Conservation (phyloP, 2,888 invertebrate species). For the Teinopalpus imperialis region DNA sequence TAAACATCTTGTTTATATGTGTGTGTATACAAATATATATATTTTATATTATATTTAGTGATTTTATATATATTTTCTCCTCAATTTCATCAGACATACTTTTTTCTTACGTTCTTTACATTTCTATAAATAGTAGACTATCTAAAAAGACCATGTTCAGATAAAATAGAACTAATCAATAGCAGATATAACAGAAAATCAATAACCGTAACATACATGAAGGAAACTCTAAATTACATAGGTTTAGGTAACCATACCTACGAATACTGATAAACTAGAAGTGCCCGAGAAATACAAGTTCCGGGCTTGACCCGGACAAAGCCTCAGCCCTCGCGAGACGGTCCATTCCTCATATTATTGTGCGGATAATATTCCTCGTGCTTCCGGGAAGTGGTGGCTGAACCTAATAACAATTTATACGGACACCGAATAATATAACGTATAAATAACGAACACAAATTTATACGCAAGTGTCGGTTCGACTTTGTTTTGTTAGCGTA, state of each 20-base stretch:
- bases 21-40: too few species aligned
- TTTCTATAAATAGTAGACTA: too few species aligned
- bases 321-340: constrained; percentile 18
- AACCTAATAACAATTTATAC: constrained; percentile 26
- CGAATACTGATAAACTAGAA: constrained; percentile 2
- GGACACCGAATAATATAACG: constrained; percentile 23
- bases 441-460: constrained; percentile 21
- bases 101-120: too few species aligned
- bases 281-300: constrained; percentile 9
- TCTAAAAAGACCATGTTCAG: too few species aligned
- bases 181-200: too few species aligned
- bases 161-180: too few species aligned
- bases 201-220: too few species aligned
- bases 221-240: too few species aligned
- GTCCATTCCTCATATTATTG: constrained; percentile 23
- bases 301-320: constrained; percentile 20
- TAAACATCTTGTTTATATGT: too few species aligned
- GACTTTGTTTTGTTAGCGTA: background rate
- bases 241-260: background rate
- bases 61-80: too few species aligned
- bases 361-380: constrained; percentile 17
- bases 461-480: constrained; percentile 10
- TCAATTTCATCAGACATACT: too few species aligned
- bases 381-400: constrained; percentile 22
- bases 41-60: too few species aligned